phyloP scores from a whole-genome alignment of 2,113 vertebrate species.

The cat (Felis catus) region DNA sequence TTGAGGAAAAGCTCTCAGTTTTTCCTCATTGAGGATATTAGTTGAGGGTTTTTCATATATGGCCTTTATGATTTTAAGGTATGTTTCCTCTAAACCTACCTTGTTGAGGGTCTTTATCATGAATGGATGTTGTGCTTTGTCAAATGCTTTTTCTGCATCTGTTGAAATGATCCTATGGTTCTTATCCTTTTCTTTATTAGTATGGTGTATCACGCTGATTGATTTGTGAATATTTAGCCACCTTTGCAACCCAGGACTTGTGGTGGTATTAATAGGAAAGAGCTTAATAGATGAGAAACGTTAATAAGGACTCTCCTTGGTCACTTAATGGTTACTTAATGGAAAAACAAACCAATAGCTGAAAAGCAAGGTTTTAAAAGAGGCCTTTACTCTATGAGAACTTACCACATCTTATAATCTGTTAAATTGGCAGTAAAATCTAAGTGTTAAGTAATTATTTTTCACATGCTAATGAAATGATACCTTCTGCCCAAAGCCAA shows the following conservation, averaged over 20 bases:
- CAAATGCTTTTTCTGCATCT: neutral
- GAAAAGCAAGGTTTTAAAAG: slow-evolving; percentile 16
- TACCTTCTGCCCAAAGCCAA: slow-evolving; percentile 9
- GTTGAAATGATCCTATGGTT: neutral
- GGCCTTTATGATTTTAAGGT: neutral
- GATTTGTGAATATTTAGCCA: neutral
- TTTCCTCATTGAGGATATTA: neutral
- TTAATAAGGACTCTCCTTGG: neutral
- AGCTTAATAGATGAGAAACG: neutral
- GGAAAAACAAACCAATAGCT: neutral
- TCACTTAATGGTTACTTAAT: neutral
- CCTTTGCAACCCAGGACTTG: neutral
- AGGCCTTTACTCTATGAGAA: neutral
- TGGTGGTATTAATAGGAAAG: neutral
- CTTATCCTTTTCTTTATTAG: neutral
- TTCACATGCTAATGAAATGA: neutral
- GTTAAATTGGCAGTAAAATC: neutral
- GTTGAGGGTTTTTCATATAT: neutral
- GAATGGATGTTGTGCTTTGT: neutral
- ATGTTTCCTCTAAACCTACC: neutral
- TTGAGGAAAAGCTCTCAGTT: neutral
- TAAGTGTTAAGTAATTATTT: neutral
- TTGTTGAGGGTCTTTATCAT: neutral
- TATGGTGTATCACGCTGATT: neutral
- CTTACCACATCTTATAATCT: neutral